phyloP scores from a whole-genome alignment of 2,888 invertebrate species.

The Liposcelis brunnea region DNA sequence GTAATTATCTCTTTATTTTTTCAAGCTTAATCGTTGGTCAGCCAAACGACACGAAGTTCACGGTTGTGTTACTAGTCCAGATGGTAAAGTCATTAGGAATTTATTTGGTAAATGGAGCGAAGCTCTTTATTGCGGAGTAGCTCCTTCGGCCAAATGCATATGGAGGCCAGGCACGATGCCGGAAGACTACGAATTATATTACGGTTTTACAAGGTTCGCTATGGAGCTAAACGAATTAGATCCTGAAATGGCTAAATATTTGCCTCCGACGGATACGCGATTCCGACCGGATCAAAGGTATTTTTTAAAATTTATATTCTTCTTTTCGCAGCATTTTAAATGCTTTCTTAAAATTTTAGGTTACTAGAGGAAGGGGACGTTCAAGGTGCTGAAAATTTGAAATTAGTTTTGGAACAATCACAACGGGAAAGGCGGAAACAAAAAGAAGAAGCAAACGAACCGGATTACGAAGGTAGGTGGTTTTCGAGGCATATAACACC shows the following conservation, averaged over 20 bases:
- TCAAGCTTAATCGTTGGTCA: slow-evolving; percentile 59
- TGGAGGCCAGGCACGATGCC: slow-evolving; percentile 72
- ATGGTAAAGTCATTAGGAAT: slow-evolving; percentile 38
- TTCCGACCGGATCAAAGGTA: slow-evolving; percentile 57
- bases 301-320: no score
- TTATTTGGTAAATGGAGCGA: slow-evolving; percentile 72
- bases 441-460: slow-evolving; percentile 35
- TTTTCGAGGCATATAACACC: not conserved
- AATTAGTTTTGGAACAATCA: slow-evolving; percentile 50
- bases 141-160: slow-evolving; percentile 51
- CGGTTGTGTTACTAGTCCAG: slow-evolving; percentile 41
- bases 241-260: slow-evolving; percentile 35
- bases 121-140: slow-evolving; percentile 54
- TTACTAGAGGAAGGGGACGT: slow-evolving; percentile 60
- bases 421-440: slow-evolving; percentile 52
- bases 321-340: not conserved
- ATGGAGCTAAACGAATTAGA: slow-evolving; percentile 68
- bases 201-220: slow-evolving; percentile 71
- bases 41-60: slow-evolving; percentile 59
- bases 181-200: slow-evolving; percentile 59
- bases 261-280: slow-evolving; percentile 62
- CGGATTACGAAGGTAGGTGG: slow-evolving; percentile 33
- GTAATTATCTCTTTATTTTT: slow-evolving; percentile 8
- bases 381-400: slow-evolving; percentile 49
- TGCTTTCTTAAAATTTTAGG: no score